A percentile compares a stretch with the other conserved stretches of the same genome.
phyloP scores from a whole-genome alignment of 2,888 invertebrate species.

The Hyppa rectilinea region DNA sequence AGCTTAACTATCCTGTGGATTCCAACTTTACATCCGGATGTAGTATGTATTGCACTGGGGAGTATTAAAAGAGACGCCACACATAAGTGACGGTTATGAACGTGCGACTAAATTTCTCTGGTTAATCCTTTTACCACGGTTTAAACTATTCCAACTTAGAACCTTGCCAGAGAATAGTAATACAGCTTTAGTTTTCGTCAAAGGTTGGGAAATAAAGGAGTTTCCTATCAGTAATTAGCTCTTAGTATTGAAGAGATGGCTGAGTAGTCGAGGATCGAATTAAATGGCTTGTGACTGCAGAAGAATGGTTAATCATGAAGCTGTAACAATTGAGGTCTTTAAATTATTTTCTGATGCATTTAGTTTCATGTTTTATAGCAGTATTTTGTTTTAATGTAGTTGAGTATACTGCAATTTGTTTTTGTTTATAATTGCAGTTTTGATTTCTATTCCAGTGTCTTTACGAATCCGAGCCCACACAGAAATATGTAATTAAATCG shows the following conservation, averaged over 20 bases:
- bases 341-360: not conserved
- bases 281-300: not conserved
- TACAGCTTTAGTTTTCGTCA: not conserved
- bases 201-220: not conserved
- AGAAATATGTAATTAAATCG: slow-evolving; percentile 32
- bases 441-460: slow-evolving; percentile 10
- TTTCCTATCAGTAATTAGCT: not conserved
- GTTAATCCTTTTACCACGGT: not conserved
- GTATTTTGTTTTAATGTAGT: not conserved
- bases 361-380: not conserved
- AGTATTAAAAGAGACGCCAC: not conserved
- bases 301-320: not conserved
- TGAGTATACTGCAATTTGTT: too few relatives aligned
- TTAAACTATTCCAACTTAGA: too few relatives aligned
- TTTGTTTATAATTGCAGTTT: too few relatives aligned
- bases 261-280: not conserved
- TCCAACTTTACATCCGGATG: slow-evolving; percentile 24
- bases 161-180: not conserved
- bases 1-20: slow-evolving; percentile 36
- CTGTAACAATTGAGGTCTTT: not conserved
- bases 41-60: not conserved
- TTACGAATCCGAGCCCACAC: not conserved
- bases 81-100: not conserved
- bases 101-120: too few relatives aligned
- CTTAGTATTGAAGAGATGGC: not conserved